Base-by-base conservation (phyloP, 2,797 vertebrate species). In the Sylvia borin region DNA sequence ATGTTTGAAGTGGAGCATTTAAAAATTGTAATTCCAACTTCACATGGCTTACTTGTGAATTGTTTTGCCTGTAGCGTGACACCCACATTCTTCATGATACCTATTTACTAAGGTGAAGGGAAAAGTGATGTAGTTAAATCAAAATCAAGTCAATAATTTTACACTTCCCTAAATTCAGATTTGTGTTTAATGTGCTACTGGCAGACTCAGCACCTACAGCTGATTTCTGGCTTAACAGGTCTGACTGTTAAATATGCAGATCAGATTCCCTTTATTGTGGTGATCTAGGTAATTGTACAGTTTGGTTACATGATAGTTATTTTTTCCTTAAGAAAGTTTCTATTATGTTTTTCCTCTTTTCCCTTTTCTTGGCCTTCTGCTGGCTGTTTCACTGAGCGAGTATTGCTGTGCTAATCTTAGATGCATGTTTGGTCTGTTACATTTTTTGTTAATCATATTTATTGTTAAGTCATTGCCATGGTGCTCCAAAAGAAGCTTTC, bases 61-160 rank as follows among this genome's bases (percentile, higher is more conserved):
- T 68, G 31, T 38, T 84, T 89, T 83, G 53, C 38, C 54, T 77
- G 16, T 72, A 70, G 7, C 27, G 21, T 54, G 72, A 58, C 31
- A 40, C 29, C 32, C 42, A 1, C 42, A 2, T 55, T 80, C 40
- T 27, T 60, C 67, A 55, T 34, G n/a, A 53, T 26, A 48, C 13
- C 42, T 4, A 22, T 62, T 76, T 96, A 27, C 54, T 67, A 64
- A 83, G 29, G 16, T 77, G 36, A 91, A 79, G n/a, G 36, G 53
- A 83, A 83, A 83, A 85, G 57, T 40, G 51, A 54, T 71, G 61
- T 24, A 67, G 20, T 48, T 57, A 67, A 48, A 42, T 74, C 29
- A 83, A 85, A 73, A 72, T 71, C 31, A 42, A 80, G 24, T 65
- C 38, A 74, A 32, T 67, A 53, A 85, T 88, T 71, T 90, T n/a